Base-by-base conservation (phyloP, 2,797 vertebrate species). In the Tenualosa thibaudeaui region DNA sequence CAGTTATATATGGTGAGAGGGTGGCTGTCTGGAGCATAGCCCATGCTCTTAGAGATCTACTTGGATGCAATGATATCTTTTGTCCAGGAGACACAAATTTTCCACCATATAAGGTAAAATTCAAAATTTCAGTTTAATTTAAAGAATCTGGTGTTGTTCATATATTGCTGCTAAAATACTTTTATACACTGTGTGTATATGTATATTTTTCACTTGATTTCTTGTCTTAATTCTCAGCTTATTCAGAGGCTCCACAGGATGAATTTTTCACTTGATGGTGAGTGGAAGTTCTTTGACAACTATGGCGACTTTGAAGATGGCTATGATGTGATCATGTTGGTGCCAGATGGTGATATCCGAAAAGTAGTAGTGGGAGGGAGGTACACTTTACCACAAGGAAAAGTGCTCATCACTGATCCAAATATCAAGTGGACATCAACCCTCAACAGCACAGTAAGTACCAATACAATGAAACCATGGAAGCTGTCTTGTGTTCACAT, bases 251-350 rank as follows among this genome's bases (percentile, higher is more conserved):
- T 90, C 82, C 83, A 40, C 2, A 13, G 54, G 2, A 78, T 84
- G 13, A 87, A 85, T 65, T 89, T 89, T 60, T 87, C 84, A 4
- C 81, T 88, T 3, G 85, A 90, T 37, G 85, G 84, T 22, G 37
- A 56, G 8, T 62, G 13, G 4, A 84, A 85, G 24, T 88, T 15
- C 17, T 91, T 91, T 60, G 83, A 90, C 71, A 37, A 85, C 9
- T n/a, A 84, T 43, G 91, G 91, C 3, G 90, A 90, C 87, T 86
- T 86, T 31, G 24, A 82, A 51, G 85, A 78, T 43, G 90, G 89
- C 17, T 92, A 92, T 65, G 89, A 91, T 56, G 43, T 91, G 1
- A 53, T 91, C 24, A 87, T 85, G 82, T 92, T 89, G 90, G 78
- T 46, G 10, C 78, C 43, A 3, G 24, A 3, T 0, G 81, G 78